Base-by-base conservation (phyloP, 2,113 vertebrate genomes). In the Rhea pennata region DNA sequence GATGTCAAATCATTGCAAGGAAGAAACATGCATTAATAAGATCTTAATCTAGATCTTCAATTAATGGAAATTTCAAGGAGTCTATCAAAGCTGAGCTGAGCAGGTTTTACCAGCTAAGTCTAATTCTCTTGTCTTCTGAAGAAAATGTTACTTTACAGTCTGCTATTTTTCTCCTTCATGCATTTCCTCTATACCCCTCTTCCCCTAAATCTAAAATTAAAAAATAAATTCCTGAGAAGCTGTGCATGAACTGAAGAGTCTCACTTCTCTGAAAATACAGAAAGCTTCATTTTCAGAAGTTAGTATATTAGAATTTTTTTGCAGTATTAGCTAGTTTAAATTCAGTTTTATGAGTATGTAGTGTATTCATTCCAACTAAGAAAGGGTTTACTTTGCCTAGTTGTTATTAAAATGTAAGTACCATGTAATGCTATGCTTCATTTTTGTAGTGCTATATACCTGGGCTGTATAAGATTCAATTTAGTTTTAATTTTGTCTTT, bases 201-300 rank as follows among this genome's bases (percentile, higher is more conserved):
- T 59, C 26, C 36, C n/a, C 21, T 88, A 76, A 83, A 83, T 86
- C 50, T 39, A 54, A 24, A 48, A 19, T 48, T 15, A 46, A 71
- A 23, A 22, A 79, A 59, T 84, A 48, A 48, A 31, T 4, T 19
- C 3, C 13, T 42, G 64, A 65, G 50, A 74, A 89, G 17, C 62
- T 69, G 13, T 48, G 2, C 29, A 17, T 84, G 84, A 93, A 6
- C 67, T 62, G 10, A 73, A 26, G 29, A 12, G 87, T 65, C 40
- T 95, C 33, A 15, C n/a, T 80, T 80, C 71, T 19, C 31, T 80
- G 67, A 71, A 81, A 90, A 84, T 40, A 88, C 10, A 77, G 26
- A 93, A 75, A 56, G 23, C 44, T 93, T 86, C 7, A 44, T 75
- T 95, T 91, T 72, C 27, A 94, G 79, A n/a, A 67, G 61, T 92